Evolutionary conservation across 1,140 invertebrate genomes (phyloP).

Genomic region (Tetranychus urticae): DNA sequence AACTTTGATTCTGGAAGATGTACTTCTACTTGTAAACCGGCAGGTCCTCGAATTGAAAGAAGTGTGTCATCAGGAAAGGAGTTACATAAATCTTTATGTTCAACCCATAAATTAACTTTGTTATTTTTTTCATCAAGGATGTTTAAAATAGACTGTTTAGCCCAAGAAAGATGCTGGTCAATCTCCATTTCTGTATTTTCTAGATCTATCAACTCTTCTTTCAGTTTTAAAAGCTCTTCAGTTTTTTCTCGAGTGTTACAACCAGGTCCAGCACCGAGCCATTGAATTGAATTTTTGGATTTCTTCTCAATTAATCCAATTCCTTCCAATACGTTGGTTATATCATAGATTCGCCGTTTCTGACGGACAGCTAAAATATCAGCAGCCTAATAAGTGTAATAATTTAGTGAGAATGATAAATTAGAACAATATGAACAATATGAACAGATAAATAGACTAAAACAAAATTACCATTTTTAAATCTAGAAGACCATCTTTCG

Average conservation of each 20-base stretch:
- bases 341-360: slow-evolving; percentile 92
- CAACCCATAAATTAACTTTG: slow-evolving; percentile 44
- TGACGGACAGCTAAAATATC: slow-evolving; percentile 73
- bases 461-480: slow-evolving; percentile 49
- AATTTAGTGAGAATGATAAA: background rate
- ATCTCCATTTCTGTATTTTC: slow-evolving; percentile 51
- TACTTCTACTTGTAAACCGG: slow-evolving; percentile 45
- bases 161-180: slow-evolving; percentile 42
- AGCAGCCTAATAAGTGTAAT: slow-evolving; percentile 39
- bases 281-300: slow-evolving; percentile 91
- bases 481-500: slow-evolving; percentile 82
- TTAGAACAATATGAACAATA: background rate
- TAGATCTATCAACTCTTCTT: slow-evolving; percentile 46
- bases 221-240: slow-evolving; percentile 41
- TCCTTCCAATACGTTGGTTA: slow-evolving; percentile 95
- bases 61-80: slow-evolving; percentile 38
- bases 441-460: background rate
- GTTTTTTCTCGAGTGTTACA: slow-evolving; percentile 50
- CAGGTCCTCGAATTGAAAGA: slow-evolving; percentile 49
- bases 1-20: slow-evolving; percentile 25
- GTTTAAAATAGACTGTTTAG: slow-evolving; percentile 68
- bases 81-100: slow-evolving; percentile 47
- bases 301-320: slow-evolving; percentile 95
- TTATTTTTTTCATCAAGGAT: slow-evolving; percentile 54
- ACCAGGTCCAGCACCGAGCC: slow-evolving; percentile 51